These are phyloP conservation scores for Ceratoteleas bidentatus DNA, from an alignment of 1,140 invertebrate genomes.

Conservation along the genomic window DNA sequence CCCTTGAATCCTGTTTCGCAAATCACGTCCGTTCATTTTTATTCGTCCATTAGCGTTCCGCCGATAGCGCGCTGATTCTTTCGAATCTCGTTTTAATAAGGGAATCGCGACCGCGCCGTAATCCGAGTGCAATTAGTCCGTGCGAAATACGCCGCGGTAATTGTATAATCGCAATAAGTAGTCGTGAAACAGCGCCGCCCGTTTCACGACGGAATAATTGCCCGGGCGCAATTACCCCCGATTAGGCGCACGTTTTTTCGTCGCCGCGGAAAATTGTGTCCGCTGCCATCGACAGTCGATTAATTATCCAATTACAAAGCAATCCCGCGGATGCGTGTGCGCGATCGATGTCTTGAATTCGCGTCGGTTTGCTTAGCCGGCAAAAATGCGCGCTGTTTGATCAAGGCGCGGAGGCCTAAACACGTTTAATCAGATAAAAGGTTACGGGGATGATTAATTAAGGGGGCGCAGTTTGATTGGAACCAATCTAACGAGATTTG, in stretches of 20 bases:
- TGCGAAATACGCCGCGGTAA: slow-evolving; percentile 17
- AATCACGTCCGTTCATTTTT: too few species aligned
- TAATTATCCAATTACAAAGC: slow-evolving; percentile 62
- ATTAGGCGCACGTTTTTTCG: slow-evolving; percentile 17
- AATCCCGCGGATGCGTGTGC: slow-evolving; percentile 19
- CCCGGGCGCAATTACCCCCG: slow-evolving; percentile 33
- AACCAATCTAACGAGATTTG: background rate
- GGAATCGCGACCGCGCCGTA: background rate
- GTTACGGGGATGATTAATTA: background rate
- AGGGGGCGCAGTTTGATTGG: background rate
- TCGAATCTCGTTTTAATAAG: slow-evolving; percentile 24
- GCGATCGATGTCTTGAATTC: slow-evolving; percentile 24
- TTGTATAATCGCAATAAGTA: slow-evolving; percentile 54
- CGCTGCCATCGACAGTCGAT: slow-evolving; percentile 56
- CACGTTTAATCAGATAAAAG: background rate
- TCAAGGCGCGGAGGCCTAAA: background rate
- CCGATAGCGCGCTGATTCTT: slow-evolving; percentile 11
- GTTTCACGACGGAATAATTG: slow-evolving; percentile 45
- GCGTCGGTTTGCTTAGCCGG: background rate
- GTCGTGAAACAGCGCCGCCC: slow-evolving; percentile 22
- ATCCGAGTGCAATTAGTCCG: slow-evolving; percentile 38
- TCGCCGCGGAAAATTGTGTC: slow-evolving; percentile 14
- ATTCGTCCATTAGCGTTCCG: too few species aligned
- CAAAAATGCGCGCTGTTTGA: background rate
- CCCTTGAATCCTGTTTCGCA: too few species aligned